A percentile compares a stretch with the other conserved stretches of the same genome.
Conservation (phyloP, 2,797 vertebrate genomes). For the Knipowitschia caucasica region DNA sequence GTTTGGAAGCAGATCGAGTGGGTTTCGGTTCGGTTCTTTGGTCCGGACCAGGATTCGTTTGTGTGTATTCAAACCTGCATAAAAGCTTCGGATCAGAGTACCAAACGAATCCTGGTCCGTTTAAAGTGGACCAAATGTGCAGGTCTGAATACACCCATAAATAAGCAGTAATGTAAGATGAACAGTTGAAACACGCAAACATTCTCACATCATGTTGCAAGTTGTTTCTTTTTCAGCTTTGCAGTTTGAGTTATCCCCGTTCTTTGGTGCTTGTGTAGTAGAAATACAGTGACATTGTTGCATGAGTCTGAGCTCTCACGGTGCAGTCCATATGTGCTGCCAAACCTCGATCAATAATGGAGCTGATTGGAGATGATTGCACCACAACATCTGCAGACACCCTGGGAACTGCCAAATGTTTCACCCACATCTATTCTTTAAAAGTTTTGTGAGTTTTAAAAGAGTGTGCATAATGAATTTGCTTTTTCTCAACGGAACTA, state of each 20-base stretch:
- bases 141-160: no score
- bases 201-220: no score
- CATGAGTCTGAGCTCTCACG: slow-evolving; percentile 12
- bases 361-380: slow-evolving; percentile 27
- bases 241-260: slow-evolving; percentile 9
- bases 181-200: no score
- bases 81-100: no score
- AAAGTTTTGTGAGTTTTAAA: not conserved
- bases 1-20: no score
- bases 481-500: not conserved
- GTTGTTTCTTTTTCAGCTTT: not conserved
- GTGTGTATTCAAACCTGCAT: no score
- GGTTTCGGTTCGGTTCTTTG: no score
- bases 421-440: not conserved
- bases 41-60: no score
- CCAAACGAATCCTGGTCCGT: no score
- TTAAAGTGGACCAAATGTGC: no score
- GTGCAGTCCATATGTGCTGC: slow-evolving; percentile 35
- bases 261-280: slow-evolving; percentile 11
- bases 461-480: no score
- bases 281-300: slow-evolving; percentile 26
- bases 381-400: slow-evolving; percentile 16
- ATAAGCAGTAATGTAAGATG: no score
- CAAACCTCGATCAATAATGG: slow-evolving; percentile 44
- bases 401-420: slow-evolving; percentile 22